A percentile compares a stretch with the other conserved stretches of the same genome.
phyloP scores from a whole-genome alignment of 2,888 invertebrate genomes.

The Hydrotaea cyrtoneurina region DNA sequence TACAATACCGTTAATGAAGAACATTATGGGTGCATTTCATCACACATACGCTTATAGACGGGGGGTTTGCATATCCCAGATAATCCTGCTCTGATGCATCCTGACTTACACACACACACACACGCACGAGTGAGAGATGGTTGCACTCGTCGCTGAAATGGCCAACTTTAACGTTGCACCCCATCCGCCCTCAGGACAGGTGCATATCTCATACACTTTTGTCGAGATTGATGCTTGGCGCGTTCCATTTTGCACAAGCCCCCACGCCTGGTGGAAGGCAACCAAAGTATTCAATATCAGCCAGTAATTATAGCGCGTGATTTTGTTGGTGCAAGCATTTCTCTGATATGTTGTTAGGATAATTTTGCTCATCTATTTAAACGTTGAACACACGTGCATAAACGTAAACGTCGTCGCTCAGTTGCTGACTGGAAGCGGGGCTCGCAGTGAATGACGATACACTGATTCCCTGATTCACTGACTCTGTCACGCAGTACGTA shows the following conservation, averaged over 20 bases:
- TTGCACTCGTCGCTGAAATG: neutral
- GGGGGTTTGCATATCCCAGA: neutral
- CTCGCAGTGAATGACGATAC: too few relatives aligned
- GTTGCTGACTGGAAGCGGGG: too few relatives aligned
- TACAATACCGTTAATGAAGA: neutral
- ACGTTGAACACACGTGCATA: neutral
- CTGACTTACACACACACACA: too few relatives aligned
- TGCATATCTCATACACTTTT: neutral
- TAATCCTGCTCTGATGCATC: neutral
- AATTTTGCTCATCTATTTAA: conserved; percentile 6
- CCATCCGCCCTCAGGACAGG: neutral
- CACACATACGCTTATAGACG: neutral
- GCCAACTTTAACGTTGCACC: neutral
- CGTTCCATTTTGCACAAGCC: neutral
- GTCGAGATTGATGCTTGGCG: neutral
- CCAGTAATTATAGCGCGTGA: neutral
- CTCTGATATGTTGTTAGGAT: neutral
- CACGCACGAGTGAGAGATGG: too few relatives aligned
- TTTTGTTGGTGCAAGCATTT: neutral
- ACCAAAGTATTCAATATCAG: neutral
- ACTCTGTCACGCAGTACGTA: too few relatives aligned
- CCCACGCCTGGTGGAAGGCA: neutral
- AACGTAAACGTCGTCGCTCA: neutral
- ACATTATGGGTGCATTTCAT: neutral
- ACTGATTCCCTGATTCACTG: too few relatives aligned